phyloP scores from a whole-genome alignment of 92 coral and sea anemone genomes.

The Epizoanthus scotinus region DNA sequence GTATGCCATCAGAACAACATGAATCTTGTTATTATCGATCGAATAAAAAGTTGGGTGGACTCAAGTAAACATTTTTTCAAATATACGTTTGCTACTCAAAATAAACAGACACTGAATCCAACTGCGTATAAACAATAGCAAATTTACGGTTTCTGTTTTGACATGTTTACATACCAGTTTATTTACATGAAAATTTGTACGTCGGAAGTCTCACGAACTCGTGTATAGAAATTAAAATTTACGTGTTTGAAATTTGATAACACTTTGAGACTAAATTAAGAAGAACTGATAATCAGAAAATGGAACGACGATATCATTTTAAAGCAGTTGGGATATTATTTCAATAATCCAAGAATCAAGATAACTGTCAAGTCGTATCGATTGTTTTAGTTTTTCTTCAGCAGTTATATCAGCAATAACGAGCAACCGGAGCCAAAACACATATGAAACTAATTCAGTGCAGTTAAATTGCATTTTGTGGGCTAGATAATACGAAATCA shows the following conservation, averaged over 20 bases:
- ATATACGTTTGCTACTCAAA: neutral
- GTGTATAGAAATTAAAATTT: neutral
- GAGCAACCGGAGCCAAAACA: neutral
- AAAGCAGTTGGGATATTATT: too few species aligned
- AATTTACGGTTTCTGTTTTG: neutral
- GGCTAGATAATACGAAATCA: neutral
- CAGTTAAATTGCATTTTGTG: neutral
- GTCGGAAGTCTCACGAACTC: neutral
- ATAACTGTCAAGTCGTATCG: neutral
- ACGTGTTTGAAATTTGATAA: neutral
- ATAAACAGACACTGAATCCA: neutral
- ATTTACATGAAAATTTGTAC: neutral
- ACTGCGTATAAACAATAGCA: neutral
- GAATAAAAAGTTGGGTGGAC: neutral
- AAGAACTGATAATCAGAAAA: neutral
- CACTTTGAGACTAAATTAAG: neutral
- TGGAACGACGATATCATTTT: too few species aligned
- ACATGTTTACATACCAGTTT: slow-evolving; percentile 6
- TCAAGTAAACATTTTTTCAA: neutral
- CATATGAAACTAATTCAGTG: neutral
- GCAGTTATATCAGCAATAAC: neutral
- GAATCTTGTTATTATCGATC: too few species aligned
- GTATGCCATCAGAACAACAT: too few species aligned
- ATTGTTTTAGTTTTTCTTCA: neutral
- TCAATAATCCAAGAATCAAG: neutral